Conservation (phyloP, 1,140 invertebrate species). For the Nephotettix cincticeps region DNA sequence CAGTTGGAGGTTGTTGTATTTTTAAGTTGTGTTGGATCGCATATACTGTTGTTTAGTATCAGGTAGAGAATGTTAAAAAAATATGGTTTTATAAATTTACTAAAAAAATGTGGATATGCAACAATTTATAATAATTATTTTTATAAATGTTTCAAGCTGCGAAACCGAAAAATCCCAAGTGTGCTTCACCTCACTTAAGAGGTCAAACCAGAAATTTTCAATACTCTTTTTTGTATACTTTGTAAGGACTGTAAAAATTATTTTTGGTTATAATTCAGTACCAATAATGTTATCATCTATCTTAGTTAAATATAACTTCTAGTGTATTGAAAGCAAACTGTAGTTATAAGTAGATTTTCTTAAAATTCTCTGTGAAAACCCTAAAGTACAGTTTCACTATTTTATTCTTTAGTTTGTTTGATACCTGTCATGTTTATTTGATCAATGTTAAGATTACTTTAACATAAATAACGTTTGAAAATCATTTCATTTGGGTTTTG, state of each 20-base stretch:
- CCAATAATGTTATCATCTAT: constrained; percentile 20
- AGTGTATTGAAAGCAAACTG: not conserved
- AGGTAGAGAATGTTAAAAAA: not conserved
- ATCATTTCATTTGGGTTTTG: constrained; percentile 9
- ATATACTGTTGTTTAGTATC: not conserved
- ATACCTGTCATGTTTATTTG: no score
- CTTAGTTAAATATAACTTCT: constrained; percentile 9
- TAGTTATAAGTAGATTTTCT: constrained; percentile 24
- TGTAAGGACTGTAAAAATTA: not conserved
- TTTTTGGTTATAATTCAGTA: constrained; percentile 12
- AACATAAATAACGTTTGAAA: not conserved
- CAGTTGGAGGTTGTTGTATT: constrained; percentile 14
- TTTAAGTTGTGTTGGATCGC: constrained; percentile 18
- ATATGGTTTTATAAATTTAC: constrained; percentile 18
- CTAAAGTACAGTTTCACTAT: not conserved
- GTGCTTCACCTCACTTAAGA: constrained; percentile 25
- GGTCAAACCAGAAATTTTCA: constrained; percentile 7
- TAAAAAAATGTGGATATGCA: not conserved
- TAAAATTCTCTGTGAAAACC: constrained; percentile 26
- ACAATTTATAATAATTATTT: constrained; percentile 1
- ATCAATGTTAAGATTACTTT: no score
- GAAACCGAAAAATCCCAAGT: constrained; percentile 5
- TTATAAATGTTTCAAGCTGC: constrained; percentile 12
- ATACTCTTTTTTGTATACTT: constrained; percentile 28
- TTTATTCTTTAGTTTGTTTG: no score